Percentiles rank a stretch among this genome's conserved stretches.
Evolutionary conservation across 53 echinoderm and acorn worm genomes (phyloP).

Genomic region (Temnopleurus reevesii): DNA sequence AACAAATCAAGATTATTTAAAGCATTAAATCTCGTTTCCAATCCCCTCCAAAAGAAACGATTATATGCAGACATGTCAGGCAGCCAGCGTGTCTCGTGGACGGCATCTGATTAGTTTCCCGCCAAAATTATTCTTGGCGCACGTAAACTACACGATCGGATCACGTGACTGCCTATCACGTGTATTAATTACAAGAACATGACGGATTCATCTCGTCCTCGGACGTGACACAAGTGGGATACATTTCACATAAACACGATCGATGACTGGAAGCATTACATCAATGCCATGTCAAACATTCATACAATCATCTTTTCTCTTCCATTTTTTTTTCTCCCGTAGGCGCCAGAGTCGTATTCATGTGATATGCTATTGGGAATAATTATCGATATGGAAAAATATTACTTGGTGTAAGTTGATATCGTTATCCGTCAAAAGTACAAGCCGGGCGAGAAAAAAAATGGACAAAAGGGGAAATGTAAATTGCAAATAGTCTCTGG

Average conservation of each 20-base stretch:
- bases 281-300: neutral
- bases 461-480: neutral
- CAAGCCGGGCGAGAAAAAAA: neutral
- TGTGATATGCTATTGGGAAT: slow-evolving; percentile 2
- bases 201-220: neutral
- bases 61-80: neutral
- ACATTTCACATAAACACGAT: neutral
- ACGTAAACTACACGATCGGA: neutral
- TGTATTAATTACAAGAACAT: slow-evolving; percentile 13
- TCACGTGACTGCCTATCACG: neutral
- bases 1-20: no score
- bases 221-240: neutral
- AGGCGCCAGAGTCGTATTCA: neutral
- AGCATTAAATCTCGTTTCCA: no score
- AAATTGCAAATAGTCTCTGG: neutral
- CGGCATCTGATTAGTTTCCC: neutral
- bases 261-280: neutral
- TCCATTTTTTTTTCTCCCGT: neutral
- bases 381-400: neutral
- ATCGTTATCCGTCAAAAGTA: neutral
- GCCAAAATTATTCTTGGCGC: neutral
- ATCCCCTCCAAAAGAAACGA: neutral
- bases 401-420: neutral
- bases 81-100: neutral
- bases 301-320: neutral